phyloP scores from a whole-genome alignment of 1,140 invertebrate genomes.

The Papilio dardanus region DNA sequence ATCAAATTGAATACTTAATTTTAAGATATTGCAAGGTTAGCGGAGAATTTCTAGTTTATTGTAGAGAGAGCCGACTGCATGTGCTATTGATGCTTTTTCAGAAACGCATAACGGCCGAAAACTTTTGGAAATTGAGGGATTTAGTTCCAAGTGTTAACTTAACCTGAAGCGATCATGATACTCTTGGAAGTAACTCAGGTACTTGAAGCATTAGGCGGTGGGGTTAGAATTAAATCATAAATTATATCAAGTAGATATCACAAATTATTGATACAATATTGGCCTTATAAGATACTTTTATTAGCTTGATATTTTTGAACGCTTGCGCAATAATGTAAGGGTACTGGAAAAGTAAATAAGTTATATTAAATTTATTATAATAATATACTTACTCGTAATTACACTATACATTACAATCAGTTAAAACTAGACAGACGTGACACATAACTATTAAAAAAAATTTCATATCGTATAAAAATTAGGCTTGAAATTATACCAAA shows the following conservation, averaged over 20 bases:
- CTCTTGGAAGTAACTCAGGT: conserved; percentile 75
- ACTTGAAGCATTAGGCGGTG: conserved; percentile 62
- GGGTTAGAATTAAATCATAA: conserved; percentile 59
- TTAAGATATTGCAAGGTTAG: conserved; percentile 14
- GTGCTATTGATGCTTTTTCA: conserved; percentile 64
- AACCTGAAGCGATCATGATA: conserved; percentile 71
- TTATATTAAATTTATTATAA: not conserved
- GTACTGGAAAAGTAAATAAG: conserved; percentile 34
- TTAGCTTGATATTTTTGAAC: conserved; percentile 28
- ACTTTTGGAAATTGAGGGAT: conserved; percentile 68
- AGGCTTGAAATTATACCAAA: not conserved
- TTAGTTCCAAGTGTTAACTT: conserved; percentile 60
- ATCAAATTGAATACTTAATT: not conserved
- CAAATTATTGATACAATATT: conserved; percentile 37
- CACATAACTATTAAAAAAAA: not conserved
- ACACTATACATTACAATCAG: not conserved
- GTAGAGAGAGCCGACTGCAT: conserved; percentile 39
- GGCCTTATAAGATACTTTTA: conserved; percentile 24
- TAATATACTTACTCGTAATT: not conserved
- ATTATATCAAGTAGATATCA: conserved; percentile 43
- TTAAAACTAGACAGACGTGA: not conserved
- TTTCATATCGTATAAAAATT: not conserved
- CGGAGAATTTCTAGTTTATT: conserved; percentile 17
- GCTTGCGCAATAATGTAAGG: conserved; percentile 29
- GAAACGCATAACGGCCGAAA: conserved; percentile 70